Evolutionary conservation across 2,888 invertebrate species (phyloP), one percentile per base, ranked within the genome.

Genomic region (Acanthosepion lycidas): DNA sequence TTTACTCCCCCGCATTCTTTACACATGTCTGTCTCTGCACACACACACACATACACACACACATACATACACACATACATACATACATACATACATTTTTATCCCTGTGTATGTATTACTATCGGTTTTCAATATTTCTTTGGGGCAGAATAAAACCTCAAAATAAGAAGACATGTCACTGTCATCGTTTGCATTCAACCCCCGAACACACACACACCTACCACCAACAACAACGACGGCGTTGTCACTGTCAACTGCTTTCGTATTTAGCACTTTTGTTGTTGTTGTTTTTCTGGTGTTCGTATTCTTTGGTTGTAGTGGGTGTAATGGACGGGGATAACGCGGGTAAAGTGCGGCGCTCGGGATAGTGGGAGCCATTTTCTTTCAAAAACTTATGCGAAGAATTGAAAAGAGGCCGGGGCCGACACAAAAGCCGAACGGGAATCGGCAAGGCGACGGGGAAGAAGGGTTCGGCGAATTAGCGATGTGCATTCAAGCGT

Each of bases 361-460:
- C 28, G n/a, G 78, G 78, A 78, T n/a, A 78, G 78, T 28, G 8
- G 78, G 78, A 78, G 28, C n/a, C 78, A n/a, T 78, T 78, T 78
- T 78, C 78, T 78, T 78, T 78, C 78, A 78, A n/a, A 78, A 78
- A 78, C 78, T 78, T 78, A 78, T 78, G 78, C 78, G 78, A n/a
- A 28, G 78, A 78, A 78, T 78, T 78, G 78, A 28, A 78, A 78
- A 78, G 78, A 78, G 78, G 28, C 78, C 28, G 78, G 28, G 78
- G 78, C n/a, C 28, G n/a, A n/a, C n/a, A 78, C 78, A 78, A 78
- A 78, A 28, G 78, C 78, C 12, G 78, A n/a, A 28, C 78, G n/a
- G 28, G 78, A 78, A 78, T 78, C 78, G 78, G 28, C 18, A 18
- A 6, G 78, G n/a, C 78, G 78, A n/a, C n/a, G 78, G 78, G 28